Percentiles rank a stretch among this genome's conserved stretches.
Conservation (phyloP, 2,113 vertebrate genomes). For the Aphyosemion australe region DNA sequence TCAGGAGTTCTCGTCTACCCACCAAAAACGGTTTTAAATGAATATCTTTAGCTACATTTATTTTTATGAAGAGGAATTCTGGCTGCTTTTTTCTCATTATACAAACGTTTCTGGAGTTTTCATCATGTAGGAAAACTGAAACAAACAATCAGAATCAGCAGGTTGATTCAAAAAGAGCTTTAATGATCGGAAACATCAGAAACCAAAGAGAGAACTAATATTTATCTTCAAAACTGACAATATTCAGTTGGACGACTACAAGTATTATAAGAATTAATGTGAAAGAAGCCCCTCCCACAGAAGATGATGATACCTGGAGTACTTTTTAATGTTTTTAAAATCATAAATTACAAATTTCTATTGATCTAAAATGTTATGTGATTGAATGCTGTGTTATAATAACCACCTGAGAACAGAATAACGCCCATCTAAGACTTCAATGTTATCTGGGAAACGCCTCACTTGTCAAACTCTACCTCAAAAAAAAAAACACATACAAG, state of each 20-base stretch:
- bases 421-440: neutral
- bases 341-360: neutral
- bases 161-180: slow-evolving; percentile 33
- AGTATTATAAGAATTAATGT: neutral
- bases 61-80: too few species aligned
- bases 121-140: too few species aligned
- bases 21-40: too few species aligned
- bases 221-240: slow-evolving; percentile 5
- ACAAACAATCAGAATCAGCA: too few species aligned
- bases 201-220: slow-evolving; percentile 22
- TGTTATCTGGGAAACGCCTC: neutral
- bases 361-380: neutral
- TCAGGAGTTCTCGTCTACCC: too few species aligned
- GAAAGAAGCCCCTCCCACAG: too few species aligned
- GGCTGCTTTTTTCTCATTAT: too few species aligned
- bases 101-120: too few species aligned
- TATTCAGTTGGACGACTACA: slow-evolving; percentile 1
- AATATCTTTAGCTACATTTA: too few species aligned
- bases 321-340: too few species aligned
- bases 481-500: neutral
- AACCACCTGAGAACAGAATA: neutral
- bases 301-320: too few species aligned
- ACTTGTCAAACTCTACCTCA: neutral
- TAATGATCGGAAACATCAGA: slow-evolving; percentile 13
- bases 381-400: neutral